Conservation (phyloP, 2,113 vertebrate species). For the Origma solitaria region DNA sequence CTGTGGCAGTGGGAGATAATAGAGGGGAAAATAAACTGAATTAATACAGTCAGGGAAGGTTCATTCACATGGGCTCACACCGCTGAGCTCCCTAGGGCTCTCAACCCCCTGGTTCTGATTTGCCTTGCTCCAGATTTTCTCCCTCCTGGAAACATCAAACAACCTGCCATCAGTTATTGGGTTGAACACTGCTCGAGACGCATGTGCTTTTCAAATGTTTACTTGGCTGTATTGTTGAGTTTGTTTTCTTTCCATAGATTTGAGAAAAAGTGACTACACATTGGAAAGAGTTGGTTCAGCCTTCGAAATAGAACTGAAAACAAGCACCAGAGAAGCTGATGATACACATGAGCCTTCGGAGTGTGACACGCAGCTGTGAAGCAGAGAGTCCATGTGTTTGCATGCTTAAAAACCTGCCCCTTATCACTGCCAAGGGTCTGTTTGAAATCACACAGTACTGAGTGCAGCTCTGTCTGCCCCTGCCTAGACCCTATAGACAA, state of each 20-base stretch:
- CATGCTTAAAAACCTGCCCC: not conserved
- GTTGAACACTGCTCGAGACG: not conserved
- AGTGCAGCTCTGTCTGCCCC: not conserved
- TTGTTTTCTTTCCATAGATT: slow-evolving; percentile 75
- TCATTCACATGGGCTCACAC: not conserved
- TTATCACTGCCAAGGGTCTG: not conserved
- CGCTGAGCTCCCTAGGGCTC: not conserved
- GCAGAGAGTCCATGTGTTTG: not conserved
- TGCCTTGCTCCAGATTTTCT: not conserved
- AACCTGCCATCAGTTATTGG: not conserved
- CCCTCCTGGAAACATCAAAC: not conserved
- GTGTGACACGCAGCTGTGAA: slow-evolving; percentile 66
- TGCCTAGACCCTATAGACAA: not conserved
- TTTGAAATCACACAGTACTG: not conserved
- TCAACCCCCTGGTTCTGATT: not conserved
- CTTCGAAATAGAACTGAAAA: slow-evolving; percentile 30
- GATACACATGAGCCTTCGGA: slow-evolving; percentile 18
- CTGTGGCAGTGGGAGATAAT: not conserved
- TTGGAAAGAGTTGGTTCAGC: slow-evolving; percentile 47
- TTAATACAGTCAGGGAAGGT: not conserved
- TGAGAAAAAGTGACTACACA: slow-evolving; percentile 74
- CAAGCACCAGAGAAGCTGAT: not conserved
- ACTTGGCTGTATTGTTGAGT: not conserved
- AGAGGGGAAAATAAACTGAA: not conserved
- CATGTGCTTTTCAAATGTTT: not conserved